Evolutionary conservation across 1,140 invertebrate genomes (phyloP).

Genomic region (Camponotus vicinus): DNA sequence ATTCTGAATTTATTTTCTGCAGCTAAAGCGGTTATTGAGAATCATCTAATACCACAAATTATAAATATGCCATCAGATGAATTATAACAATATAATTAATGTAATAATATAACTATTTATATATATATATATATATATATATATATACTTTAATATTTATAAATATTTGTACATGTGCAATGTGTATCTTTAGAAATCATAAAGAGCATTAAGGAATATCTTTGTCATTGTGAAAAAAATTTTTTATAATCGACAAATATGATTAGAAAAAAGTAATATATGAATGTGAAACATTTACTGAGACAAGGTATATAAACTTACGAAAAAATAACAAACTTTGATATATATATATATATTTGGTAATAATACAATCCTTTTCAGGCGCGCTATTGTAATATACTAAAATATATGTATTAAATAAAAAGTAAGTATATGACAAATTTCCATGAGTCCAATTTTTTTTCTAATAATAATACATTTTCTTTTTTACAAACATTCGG

Average conservation of each 20-base stretch:
- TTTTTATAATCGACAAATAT: not conserved
- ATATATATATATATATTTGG: constrained; percentile 49
- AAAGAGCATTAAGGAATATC: constrained; percentile 77
- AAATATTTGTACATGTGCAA: constrained; percentile 16
- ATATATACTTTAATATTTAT: constrained; percentile 5
- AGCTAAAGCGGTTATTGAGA: constrained; percentile 86
- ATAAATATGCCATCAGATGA: constrained; percentile 71
- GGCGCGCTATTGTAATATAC: constrained; percentile 29
- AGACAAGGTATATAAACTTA: constrained; percentile 33
- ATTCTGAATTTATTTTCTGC: constrained; percentile 66
- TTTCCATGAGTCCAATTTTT: constrained; percentile 12
- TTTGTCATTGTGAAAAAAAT: constrained; percentile 44
- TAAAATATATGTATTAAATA: constrained; percentile 55
- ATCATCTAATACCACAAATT: constrained; percentile 83
- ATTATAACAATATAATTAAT: constrained; percentile 43
- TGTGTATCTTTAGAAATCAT: constrained; percentile 74
- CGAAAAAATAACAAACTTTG: constrained; percentile 51
- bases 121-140: not conserved
- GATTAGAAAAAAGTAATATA: constrained; percentile 8
- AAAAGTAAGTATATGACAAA: constrained; percentile 53
- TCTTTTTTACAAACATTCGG: constrained; percentile 58
- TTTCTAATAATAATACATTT: constrained; percentile 49
- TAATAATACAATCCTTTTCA: constrained; percentile 51
- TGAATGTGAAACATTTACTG: constrained; percentile 18
- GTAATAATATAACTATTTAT: constrained; percentile 9